A percentile compares a stretch with the other conserved stretches of the same genome.
Evolutionary conservation across 53 echinoderm and acorn worm species (phyloP).

Genomic region (Actinopyga echinites): DNA sequence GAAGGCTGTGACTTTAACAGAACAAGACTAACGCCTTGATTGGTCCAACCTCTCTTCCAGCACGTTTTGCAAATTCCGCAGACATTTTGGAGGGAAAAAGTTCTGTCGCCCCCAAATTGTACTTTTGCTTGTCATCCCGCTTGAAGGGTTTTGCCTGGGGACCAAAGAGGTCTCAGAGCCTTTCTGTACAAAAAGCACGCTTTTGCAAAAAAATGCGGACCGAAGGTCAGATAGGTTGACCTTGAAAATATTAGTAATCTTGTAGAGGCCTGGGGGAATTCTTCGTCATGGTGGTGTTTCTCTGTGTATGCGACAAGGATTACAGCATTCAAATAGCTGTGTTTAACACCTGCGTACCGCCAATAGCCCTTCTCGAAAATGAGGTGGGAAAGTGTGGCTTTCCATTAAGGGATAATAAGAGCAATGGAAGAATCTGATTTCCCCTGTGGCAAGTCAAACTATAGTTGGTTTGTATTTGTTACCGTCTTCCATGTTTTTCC

Average conservation of each 20-base stretch:
- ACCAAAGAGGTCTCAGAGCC: conserved; percentile 4
- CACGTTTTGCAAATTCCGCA: conserved; percentile 20
- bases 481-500: not conserved
- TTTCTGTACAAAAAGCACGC: conserved; percentile 9
- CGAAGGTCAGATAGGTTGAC: conserved; percentile 26
- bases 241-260: conserved; percentile 45
- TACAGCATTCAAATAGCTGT: conserved; percentile 13
- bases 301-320: conserved; percentile 18
- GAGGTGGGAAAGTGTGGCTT: conserved; percentile 1
- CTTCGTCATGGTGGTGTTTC: conserved; percentile 15
- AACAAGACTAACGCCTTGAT: conserved; percentile 23
- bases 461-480: not conserved
- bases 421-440: conserved; percentile 16
- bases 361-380: no score
- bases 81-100: conserved; percentile 18
- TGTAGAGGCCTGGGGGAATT: conserved; percentile 4
- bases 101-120: conserved; percentile 44
- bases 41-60: not conserved
- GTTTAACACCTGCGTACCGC: no score
- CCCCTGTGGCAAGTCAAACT: conserved; percentile 16
- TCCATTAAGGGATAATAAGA: not conserved
- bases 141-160: conserved; percentile 26
- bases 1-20: conserved; percentile 21
- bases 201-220: conserved; percentile 26
- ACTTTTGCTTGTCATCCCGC: not conserved